Base-by-base conservation (phyloP, 1,140 invertebrate genomes). In the Trichoplusia ni region DNA sequence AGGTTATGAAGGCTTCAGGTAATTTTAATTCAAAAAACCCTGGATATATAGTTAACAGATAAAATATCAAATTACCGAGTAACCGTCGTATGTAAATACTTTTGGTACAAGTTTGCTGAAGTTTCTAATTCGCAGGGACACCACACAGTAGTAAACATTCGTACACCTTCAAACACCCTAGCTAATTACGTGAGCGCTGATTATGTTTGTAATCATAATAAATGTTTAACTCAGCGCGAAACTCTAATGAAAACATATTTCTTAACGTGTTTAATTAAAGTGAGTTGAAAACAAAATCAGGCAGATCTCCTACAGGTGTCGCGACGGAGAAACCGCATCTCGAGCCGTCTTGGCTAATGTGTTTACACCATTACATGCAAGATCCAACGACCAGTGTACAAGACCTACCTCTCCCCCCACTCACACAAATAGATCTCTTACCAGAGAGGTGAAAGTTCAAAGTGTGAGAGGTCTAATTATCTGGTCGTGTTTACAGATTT, bases 401-500 rank as follows among this genome's bases (percentile, higher is more conserved):
- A 60, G 61, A 65, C 14, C 56, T 42, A 4, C 29, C 6, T 14
- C 19, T 4, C 14, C 4, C 9, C 27, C 23, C 29, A 35, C 18
- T n/a, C 8, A 25, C 9, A n/a, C 18, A 42, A 54, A 11, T 6
- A 49, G 11, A 42, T 31, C 8, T 19, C 14, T 58, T 14, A 8
- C 7, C 19, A 40, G 27, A 14, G 7, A 29, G 4, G 19, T 13
- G 16, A 44, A 19, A 33, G 1, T 9, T 33, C n/a, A 29, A 4
- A 27, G 37, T 33, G 14, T 35, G 16, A 54, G 8, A 58, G 79
- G 37, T 64, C 81, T 59, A 60, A 27, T 40, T 42, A 47, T 33
- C 66, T 79, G 77, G 82, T 71, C 62, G 44, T 60, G 67, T 73
- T 67, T 69, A 73, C 68, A 76, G 75, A 84, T 79, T 83, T 78